Base-by-base conservation (phyloP, 2,888 invertebrate species). In the Gymnocheta viridis region DNA sequence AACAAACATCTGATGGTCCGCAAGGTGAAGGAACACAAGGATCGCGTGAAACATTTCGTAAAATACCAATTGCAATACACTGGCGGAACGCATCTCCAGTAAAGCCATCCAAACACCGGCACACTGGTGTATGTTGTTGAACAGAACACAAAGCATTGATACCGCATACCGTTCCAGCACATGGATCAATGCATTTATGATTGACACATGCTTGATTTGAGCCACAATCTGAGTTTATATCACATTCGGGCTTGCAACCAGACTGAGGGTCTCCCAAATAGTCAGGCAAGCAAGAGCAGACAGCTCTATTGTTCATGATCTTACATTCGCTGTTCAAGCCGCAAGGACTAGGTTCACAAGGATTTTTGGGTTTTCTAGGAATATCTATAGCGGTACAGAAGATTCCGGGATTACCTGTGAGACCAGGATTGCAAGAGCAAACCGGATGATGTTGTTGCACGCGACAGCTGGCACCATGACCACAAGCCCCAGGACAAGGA, bases 401-500 rank as follows among this genome's bases (percentile, higher is more conserved):
- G 67, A 95, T 93, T 47, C 95, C 93, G 24, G 97, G 97, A 92
- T 97, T 96, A 60, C 97, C 97, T 54, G 94, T 94, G 58, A 95
- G 93, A 24, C 95, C 96, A 69, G 93, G 92, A 88, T 94, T 93
- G 89, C 97, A 97, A 9, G 94, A 94, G 90, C 97, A 97, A 6
- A 96, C 94, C 35, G 96, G 96, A 89, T 95, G 95, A 91, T 97
- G 97, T 89, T 94, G 93, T 90, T 96, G 95, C 0, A 96, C 95
- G 78, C 94, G 93, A 88, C 97, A 97, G 78, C 93, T 93, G 12
- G 97, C 95, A 87, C 95, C 95, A 24, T 95, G 91, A 10, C 96
- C 97, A 90, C 97, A 97, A 24, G 95, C 94, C 60, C 96, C 96
- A 0, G 96, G 95, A 87, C 97, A 97, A 29, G 97, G 96, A 91